These are phyloP conservation scores for Pogoniulus pusillus DNA, from an alignment of 2,797 vertebrate species.

Conservation along the genomic window DNA sequence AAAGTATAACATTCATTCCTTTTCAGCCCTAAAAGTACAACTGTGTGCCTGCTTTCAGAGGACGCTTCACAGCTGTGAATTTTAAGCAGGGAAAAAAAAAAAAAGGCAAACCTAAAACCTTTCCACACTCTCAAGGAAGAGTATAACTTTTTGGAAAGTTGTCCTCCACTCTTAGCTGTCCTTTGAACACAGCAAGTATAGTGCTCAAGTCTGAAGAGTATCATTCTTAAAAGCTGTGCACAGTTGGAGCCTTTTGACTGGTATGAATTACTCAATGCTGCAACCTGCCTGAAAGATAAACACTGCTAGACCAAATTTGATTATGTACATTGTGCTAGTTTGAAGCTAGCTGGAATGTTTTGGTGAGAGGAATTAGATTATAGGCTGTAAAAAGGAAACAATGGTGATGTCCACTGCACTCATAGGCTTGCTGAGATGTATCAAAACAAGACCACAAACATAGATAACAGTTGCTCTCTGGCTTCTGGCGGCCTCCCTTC, in stretches of 20 bases:
- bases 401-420: too few species aligned
- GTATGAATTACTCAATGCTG: neutral
- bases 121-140: neutral
- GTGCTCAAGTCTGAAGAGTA: neutral
- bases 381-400: too few species aligned
- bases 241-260: neutral
- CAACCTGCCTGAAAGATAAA: too few species aligned
- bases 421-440: too few species aligned
- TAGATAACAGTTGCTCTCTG: too few species aligned
- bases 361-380: too few species aligned
- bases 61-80: neutral
- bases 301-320: neutral
- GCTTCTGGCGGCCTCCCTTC: too few species aligned
- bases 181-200: neutral
- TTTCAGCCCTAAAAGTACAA: neutral
- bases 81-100: neutral
- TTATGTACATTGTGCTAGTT: too few species aligned
- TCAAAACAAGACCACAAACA: too few species aligned
- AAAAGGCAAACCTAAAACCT: neutral
- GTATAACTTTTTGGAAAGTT: neutral
- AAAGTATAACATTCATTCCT: neutral
- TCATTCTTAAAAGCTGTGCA: accelerated
- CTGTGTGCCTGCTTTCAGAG: neutral
- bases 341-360: too few species aligned
- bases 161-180: neutral